phyloP scores from a whole-genome alignment of 2,113 vertebrate genomes.

The Cyprinus carpio region DNA sequence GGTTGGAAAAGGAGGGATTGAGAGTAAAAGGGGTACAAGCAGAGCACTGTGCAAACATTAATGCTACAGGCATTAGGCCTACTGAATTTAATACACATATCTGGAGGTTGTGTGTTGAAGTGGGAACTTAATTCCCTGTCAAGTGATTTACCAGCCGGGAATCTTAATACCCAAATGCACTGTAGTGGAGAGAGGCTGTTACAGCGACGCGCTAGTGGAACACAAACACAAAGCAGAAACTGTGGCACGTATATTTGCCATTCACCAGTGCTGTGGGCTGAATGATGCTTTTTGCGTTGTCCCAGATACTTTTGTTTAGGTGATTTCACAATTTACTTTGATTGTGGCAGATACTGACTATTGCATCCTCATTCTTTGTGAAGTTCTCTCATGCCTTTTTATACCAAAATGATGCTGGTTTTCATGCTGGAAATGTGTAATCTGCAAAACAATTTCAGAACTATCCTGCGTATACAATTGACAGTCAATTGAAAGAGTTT shows the following conservation, averaged over 20 bases:
- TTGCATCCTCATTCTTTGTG: not conserved
- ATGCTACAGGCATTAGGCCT: slow-evolving; percentile 48
- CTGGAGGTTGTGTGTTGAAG: slow-evolving; percentile 60
- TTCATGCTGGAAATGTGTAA: no score
- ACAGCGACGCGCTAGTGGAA: slow-evolving; percentile 31
- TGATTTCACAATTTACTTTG: slow-evolving; percentile 32
- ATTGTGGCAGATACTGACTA: not conserved
- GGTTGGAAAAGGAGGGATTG: slow-evolving; percentile 1
- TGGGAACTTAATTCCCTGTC: slow-evolving; percentile 61
- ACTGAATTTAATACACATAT: slow-evolving; percentile 64
- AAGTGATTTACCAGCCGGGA: slow-evolving; percentile 58
- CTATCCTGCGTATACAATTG: not conserved
- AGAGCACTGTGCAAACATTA: slow-evolving; percentile 39
- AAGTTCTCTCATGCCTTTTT: not conserved
- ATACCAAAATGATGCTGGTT: not conserved
- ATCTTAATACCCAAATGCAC: slow-evolving; percentile 63
- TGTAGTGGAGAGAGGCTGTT: slow-evolving; percentile 47
- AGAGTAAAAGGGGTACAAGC: slow-evolving; percentile 17
- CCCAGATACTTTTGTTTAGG: slow-evolving; percentile 26
- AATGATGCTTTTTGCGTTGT: slow-evolving; percentile 11
- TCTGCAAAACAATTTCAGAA: not conserved
- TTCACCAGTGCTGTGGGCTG: slow-evolving; percentile 19
- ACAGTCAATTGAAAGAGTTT: not conserved
- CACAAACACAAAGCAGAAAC: slow-evolving; percentile 27
- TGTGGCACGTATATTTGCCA: slow-evolving; percentile 37